Evolutionary conservation across 2,113 vertebrate species (phyloP).

Genomic region (Pao palembangensis): DNA sequence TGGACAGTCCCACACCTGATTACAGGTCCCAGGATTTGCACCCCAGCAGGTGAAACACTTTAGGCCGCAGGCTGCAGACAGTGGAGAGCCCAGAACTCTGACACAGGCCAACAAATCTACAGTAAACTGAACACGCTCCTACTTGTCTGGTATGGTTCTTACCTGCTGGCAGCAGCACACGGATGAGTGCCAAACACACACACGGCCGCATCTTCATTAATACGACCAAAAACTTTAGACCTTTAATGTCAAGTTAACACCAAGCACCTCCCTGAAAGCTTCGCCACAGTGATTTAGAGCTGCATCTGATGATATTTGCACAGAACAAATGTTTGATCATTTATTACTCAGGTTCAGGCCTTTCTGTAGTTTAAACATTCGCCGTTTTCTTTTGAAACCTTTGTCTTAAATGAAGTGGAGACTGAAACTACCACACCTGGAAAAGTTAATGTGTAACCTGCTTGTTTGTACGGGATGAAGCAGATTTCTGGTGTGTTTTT

Average conservation of each 20-base stretch:
- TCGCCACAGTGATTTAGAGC: background rate
- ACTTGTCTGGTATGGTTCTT: background rate
- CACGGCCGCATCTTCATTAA: constrained; percentile 18
- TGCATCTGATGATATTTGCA: background rate
- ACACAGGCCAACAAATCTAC: background rate
- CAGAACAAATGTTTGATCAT: background rate
- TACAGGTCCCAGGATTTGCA: constrained; percentile 22
- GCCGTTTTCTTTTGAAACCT: background rate
- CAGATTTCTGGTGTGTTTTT: background rate
- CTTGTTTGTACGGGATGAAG: background rate
- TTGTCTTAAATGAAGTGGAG: constrained; percentile 3
- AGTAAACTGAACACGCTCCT: background rate
- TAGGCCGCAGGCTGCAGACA: constrained; percentile 13
- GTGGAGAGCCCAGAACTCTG: background rate
- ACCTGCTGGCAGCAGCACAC: constrained; percentile 24
- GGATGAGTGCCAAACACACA: constrained; percentile 8
- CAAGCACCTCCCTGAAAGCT: background rate
- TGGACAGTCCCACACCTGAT: constrained; percentile 7
- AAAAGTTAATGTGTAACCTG: constrained; percentile 22
- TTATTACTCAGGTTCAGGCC: background rate
- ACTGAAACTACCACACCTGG: constrained; percentile 8
- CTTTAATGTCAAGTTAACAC: constrained; percentile 20
- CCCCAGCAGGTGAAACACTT: constrained; percentile 38
- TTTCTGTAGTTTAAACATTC: background rate
- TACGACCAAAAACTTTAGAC: background rate